Evolutionary conservation across 2,113 vertebrate species (phyloP).

Genomic region (Capreolus pygargus): DNA sequence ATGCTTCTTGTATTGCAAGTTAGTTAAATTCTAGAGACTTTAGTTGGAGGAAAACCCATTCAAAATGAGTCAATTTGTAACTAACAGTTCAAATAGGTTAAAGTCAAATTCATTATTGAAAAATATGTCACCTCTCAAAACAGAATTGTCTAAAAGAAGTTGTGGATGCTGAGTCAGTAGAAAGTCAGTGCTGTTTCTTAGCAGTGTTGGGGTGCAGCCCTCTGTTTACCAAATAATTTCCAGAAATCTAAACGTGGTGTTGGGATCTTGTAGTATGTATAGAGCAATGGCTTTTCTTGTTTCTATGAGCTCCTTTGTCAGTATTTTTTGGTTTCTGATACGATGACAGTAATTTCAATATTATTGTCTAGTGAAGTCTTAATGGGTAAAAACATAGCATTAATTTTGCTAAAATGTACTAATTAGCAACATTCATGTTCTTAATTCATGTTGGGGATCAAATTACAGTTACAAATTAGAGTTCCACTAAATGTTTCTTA

Average conservation of each 20-base stretch:
- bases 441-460: background rate
- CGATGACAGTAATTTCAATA: background rate
- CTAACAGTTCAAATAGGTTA: background rate
- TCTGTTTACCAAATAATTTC: background rate
- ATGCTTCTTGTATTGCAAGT: background rate
- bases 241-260: background rate
- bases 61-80: background rate
- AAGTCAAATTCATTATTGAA: background rate
- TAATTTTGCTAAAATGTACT: background rate
- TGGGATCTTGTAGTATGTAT: background rate
- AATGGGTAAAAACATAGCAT: background rate
- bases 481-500: background rate
- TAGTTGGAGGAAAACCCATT: background rate
- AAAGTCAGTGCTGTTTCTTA: background rate
- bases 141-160: background rate
- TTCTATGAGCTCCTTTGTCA: background rate
- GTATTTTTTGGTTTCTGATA: background rate
- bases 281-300: background rate
- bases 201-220: fast-evolving
- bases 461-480: background rate
- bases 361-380: background rate
- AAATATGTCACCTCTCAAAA: background rate
- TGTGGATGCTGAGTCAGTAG: background rate
- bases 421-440: background rate
- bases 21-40: background rate